These are phyloP conservation scores for Andinoacara biseriatus DNA, from an alignment of 2,113 vertebrate genomes.

Conservation along the genomic window DNA sequence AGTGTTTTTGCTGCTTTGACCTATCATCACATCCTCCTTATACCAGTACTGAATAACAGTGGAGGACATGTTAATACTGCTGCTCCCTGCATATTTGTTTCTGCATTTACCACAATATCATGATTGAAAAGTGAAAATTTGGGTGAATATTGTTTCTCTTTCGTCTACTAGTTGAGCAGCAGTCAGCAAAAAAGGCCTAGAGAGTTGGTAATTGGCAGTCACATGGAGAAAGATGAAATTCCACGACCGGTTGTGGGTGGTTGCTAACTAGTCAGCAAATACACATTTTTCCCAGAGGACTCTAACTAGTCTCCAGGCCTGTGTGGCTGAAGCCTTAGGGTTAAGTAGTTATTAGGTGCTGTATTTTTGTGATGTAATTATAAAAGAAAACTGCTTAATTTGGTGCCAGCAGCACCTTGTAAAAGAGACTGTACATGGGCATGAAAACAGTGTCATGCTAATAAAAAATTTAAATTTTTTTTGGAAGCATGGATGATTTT, in stretches of 20 bases:
- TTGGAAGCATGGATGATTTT: neutral
- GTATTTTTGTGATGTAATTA: accelerated
- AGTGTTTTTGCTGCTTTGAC: neutral
- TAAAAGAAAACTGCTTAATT: neutral
- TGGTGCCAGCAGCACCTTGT: neutral
- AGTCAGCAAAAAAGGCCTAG: neutral
- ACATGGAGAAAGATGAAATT: neutral
- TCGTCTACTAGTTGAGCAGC: neutral
- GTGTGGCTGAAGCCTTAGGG: neutral
- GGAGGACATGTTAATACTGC: neutral
- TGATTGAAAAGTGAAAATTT: neutral
- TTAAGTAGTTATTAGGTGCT: neutral
- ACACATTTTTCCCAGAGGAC: accelerated
- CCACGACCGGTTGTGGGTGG: accelerated
- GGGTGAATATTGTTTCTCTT: accelerated
- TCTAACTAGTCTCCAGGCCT: accelerated
- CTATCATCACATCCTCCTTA: neutral
- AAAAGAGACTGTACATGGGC: neutral
- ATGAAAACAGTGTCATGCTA: neutral
- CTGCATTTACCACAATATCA: neutral
- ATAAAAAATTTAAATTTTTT: neutral
- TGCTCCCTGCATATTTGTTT: accelerated
- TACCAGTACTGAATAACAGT: neutral
- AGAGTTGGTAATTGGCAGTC: neutral
- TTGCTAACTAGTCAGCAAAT: neutral